Conservation (phyloP, 1,140 invertebrate genomes). For the Stegodyphus mimosarum region DNA sequence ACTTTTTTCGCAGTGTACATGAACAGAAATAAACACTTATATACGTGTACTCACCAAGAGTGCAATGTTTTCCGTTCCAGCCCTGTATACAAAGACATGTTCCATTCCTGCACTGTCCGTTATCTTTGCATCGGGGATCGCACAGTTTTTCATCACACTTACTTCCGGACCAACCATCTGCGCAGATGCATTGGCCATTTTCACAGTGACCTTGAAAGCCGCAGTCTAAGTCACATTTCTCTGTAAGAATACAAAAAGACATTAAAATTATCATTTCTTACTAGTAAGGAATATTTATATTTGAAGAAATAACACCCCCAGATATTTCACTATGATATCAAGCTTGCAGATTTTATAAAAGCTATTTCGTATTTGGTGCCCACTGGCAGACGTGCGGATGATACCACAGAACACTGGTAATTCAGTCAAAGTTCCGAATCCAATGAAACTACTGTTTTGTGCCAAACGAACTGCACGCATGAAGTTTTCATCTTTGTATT, state of each 20-base stretch:
- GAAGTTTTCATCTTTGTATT: no score
- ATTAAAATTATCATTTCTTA: neutral
- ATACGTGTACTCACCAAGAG: conserved; percentile 16
- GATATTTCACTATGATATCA: no score
- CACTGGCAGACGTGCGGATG: no score
- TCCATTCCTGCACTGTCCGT: conserved; percentile 96
- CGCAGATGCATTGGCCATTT: conserved; percentile 87
- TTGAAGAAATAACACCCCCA: no score
- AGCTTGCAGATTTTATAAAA: no score
- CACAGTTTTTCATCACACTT: conserved; percentile 85
- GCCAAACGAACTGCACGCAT: no score
- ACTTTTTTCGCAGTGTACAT: neutral
- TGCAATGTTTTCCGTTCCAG: conserved; percentile 78
- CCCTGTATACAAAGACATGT: conserved; percentile 96
- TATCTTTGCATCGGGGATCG: conserved; percentile 90
- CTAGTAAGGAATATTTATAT: no score
- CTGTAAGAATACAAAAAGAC: conserved; percentile 70
- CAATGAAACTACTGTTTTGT: no score
- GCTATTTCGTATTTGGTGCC: no score
- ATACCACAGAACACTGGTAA: no score
- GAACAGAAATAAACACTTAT: neutral
- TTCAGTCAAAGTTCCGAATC: no score
- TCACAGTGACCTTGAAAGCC: conserved; percentile 90
- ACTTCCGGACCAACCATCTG: conserved; percentile 89
- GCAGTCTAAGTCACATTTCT: conserved; percentile 90